Evolutionary conservation across 2,113 vertebrate species (phyloP), one percentile per base, ranked within the genome.

Genomic region (Anolis sagrei): DNA sequence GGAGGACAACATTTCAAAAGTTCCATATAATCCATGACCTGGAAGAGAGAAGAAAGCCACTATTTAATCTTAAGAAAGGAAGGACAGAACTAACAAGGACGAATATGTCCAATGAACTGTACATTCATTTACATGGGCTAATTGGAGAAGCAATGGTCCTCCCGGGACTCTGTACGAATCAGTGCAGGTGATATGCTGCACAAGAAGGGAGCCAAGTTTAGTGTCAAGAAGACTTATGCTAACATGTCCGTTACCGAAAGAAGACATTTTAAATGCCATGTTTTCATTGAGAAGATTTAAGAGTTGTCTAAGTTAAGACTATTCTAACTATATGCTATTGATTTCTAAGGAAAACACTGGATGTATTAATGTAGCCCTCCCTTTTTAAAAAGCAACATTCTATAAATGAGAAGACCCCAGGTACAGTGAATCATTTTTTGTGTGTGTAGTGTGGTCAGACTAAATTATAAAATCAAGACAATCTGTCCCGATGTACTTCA

Each of bases 1-100:
- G 54, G 98, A 99, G 73, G 98, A 99, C 93, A 99, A 95, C 97
- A 99, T 99, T 97, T 99, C 99, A 82, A 99, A 99, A 92, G 98
- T 99, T 91, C 99, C 98, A 75, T 98, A 99, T 89, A 99, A 97
- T 86, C 99, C 98, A 90, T 99, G 99, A 95, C 99, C 99, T 99
- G 95, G 92, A 93, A 96, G n/a, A 95, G 93, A 97, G 93, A 96
- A 90, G 83, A 94, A 89, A 95, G 92, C 23, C 32, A 93, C 87
- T 85, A 81, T 94, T 95, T 88, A 95, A 93, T 90, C 84, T 62
- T 51, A 85, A n/a, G 90, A 79, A 39, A 84, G 51, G n/a, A 61
- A 85, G 10, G 34, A 11, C 23, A 11, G 5, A 90, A 94, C 75
- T 29, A 70, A 9, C 23, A 51, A 39, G 69, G 5, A 2, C n/a